These are phyloP conservation scores for Amphiura filiformis DNA, from an alignment of 35 echinoderm and acorn worm species.

Conservation along the genomic window DNA sequence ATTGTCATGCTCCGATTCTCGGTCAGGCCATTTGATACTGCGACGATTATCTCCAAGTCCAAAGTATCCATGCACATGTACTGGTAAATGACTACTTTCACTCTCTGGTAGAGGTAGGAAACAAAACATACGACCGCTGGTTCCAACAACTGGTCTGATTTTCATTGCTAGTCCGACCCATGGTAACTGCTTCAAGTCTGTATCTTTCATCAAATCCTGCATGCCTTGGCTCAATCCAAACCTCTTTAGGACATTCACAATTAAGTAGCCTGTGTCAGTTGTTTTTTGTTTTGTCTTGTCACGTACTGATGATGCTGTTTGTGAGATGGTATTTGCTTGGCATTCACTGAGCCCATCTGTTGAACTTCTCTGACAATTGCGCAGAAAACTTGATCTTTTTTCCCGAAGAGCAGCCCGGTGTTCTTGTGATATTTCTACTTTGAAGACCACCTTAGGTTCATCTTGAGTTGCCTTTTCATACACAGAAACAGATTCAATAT, in stretches of 20 bases:
- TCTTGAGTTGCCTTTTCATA: constrained; percentile 5
- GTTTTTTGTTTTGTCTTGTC: neutral
- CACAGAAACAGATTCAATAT: constrained; percentile 24
- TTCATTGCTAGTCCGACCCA: constrained; percentile 20
- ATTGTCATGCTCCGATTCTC: constrained; percentile 59
- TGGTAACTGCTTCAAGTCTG: constrained; percentile 1
- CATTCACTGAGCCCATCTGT: neutral
- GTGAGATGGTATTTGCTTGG: neutral
- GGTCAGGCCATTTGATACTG: constrained; percentile 71
- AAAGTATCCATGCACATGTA: constrained; percentile 89
- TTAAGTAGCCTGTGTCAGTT: neutral
- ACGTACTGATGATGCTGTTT: too few relatives aligned
- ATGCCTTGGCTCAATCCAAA: neutral
- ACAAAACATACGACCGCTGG: constrained; percentile 67
- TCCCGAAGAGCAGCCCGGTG: neutral
- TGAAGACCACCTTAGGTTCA: neutral
- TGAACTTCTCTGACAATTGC: neutral
- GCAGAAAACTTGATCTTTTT: neutral
- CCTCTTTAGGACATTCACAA: neutral
- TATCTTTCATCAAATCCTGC: neutral
- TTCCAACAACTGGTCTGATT: neutral
- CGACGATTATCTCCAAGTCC: constrained; percentile 74
- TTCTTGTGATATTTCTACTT: constrained; percentile 10
- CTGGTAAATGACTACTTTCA: constrained; percentile 67
- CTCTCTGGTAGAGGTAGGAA: constrained; percentile 79